These are phyloP conservation scores for Amiota minor DNA, from an alignment of 2,888 invertebrate genomes.

Conservation along the genomic window DNA sequence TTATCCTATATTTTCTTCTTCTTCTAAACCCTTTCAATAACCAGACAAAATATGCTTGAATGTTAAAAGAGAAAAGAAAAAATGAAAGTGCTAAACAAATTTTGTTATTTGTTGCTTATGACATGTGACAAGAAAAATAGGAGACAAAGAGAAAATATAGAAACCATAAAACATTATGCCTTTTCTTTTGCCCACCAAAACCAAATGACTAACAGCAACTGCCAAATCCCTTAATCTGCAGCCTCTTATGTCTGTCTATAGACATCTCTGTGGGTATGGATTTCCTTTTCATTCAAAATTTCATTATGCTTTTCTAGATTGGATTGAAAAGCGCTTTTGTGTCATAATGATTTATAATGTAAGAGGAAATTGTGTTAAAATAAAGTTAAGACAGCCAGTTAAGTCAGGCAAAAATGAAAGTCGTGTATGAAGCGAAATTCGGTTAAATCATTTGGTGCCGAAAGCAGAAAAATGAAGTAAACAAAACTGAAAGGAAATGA, in stretches of 20 bases:
- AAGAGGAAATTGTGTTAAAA: constrained; percentile 12
- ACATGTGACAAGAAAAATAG: constrained; percentile 34
- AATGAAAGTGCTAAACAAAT: background rate
- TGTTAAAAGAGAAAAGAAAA: background rate
- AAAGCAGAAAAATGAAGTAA: constrained; percentile 1
- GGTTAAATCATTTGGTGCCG: constrained; percentile 15
- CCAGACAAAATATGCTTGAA: background rate
- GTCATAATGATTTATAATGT: constrained; percentile 15
- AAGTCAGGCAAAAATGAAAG: too few relatives aligned
- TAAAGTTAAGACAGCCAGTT: constrained; percentile 2
- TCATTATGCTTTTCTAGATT: background rate
- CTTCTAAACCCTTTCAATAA: background rate
- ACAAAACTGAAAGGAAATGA: background rate
- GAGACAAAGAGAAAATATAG: too few relatives aligned
- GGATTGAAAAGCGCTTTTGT: background rate
- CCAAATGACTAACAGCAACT: too few relatives aligned
- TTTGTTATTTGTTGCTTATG: constrained; percentile 37
- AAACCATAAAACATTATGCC: constrained; percentile 38
- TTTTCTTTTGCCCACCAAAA: background rate
- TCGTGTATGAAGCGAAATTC: background rate
- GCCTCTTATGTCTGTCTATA: background rate
- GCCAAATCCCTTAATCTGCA: background rate
- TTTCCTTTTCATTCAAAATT: constrained; percentile 7
- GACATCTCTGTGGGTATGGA: background rate
- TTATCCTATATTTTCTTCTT: too few relatives aligned